A percentile compares a stretch with the other conserved stretches of the same genome.
phyloP scores from a whole-genome alignment of 2,113 vertebrate genomes.

The Brevimyrus niger region DNA sequence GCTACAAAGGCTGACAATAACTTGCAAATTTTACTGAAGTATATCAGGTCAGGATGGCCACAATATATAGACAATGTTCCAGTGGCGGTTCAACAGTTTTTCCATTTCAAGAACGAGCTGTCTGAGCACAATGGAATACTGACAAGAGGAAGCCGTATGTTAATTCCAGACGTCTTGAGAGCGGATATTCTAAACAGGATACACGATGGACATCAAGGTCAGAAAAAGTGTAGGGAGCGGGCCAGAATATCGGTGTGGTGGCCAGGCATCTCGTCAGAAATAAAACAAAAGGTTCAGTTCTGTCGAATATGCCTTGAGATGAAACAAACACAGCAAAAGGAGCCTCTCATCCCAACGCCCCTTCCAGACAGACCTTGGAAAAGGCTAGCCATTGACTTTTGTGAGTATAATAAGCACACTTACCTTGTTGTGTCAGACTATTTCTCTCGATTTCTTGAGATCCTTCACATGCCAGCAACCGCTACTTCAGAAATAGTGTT shows the following conservation, averaged over 20 bases:
- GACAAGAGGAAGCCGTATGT: constrained; percentile 23
- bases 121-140: constrained; percentile 19
- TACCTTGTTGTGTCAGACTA: constrained; percentile 27
- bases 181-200: not conserved
- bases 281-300: constrained; percentile 26
- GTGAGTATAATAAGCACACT: constrained; percentile 19
- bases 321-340: constrained; percentile 15
- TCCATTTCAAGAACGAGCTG: constrained; percentile 11
- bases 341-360: too few species aligned
- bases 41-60: constrained; percentile 24
- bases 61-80: not conserved
- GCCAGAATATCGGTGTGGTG: constrained; percentile 24
- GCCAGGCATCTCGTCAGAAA: constrained; percentile 21
- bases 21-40: not conserved
- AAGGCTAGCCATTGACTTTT: constrained; percentile 18
- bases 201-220: constrained; percentile 25
- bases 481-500: constrained; percentile 9
- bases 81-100: not conserved
- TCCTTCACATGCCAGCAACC: constrained; percentile 14
- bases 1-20: too few species aligned
- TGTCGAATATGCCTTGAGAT: constrained; percentile 16
- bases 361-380: constrained; percentile 27
- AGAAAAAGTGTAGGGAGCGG: constrained; percentile 11
- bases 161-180: constrained; percentile 25
- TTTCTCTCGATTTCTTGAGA: constrained; percentile 25